Conservation (phyloP, 2,888 invertebrate species). For the Coelopa pilipes region DNA sequence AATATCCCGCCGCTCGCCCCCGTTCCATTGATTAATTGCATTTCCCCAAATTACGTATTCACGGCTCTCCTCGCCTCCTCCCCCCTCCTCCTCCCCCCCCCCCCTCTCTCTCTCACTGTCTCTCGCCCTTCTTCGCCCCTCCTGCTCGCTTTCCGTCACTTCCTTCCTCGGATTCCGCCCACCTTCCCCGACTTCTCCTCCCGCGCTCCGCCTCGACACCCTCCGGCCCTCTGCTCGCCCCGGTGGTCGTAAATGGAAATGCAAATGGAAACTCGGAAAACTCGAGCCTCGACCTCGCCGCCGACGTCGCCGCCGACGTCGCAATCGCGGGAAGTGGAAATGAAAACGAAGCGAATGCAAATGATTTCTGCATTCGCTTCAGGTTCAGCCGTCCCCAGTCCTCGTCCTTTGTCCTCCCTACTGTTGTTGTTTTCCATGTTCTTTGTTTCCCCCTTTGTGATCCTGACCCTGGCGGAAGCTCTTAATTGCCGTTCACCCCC, state of each 20-base stretch:
- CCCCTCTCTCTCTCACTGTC: no score
- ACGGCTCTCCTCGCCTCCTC: neutral
- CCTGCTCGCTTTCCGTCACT: no score
- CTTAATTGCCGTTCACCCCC: constrained; percentile 7
- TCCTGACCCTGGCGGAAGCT: neutral
- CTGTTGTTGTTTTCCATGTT: no score
- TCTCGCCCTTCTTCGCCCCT: no score
- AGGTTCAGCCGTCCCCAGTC: constrained; percentile 1
- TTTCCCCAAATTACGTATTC: constrained; percentile 1
- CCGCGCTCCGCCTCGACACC: no score
- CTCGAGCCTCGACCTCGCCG: no score
- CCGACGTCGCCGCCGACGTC: neutral
- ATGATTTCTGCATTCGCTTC: constrained; percentile 18
- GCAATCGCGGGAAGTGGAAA: constrained; percentile 11
- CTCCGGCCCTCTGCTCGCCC: neutral
- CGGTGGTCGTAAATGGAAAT: no score
- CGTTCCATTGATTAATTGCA: constrained; percentile 27
- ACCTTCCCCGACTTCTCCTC: no score
- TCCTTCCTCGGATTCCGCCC: no score
- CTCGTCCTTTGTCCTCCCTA: neutral
- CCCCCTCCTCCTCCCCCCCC: no score
- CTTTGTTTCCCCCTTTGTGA: no score
- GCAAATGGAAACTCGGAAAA: no score
- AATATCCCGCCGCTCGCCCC: constrained; percentile 16
- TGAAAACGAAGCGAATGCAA: constrained; percentile 12